Evolutionary conservation across 2,113 vertebrate species (phyloP), one percentile per base, ranked within the genome.

Genomic region (Bagarius yarrelli): DNA sequence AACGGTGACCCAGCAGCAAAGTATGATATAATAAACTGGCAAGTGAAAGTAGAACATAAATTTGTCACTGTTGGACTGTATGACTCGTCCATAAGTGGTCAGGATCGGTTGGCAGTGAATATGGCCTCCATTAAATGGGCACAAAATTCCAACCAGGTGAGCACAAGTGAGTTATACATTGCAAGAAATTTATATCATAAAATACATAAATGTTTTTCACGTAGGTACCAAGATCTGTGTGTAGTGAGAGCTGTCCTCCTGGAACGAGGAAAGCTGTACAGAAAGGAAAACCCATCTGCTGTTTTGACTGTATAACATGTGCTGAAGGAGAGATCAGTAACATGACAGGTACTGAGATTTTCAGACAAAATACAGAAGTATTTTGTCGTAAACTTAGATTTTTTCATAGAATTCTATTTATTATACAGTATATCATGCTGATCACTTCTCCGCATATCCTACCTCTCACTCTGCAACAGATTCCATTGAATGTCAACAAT

Each of bases 11-110:
- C 89, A 0, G 82, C 87, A 67, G 90, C 89, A 66, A 87, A 86
- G 73, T 93, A 94, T 82, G 92, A 93, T 36, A 56, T 93, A 15
- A 87, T 93, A 25, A 94, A 93, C 81, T 94, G 92, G 92, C 91
- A 93, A 44, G 85, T 88, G n/a, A 86, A 83, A 80, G 83, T 84
- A 4, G 82, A 90, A 23, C 86, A 90, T 69, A 19, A 84, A 71
- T 89, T 89, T 83, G 67, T 73, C 14, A 52, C 85, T 60, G 83
- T 89, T 61, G 88, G 88, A 15, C 12, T 81, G 34, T 88, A 88
- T 83, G 87, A 88, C 72, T 79, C 88, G 2, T 86, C 87, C 2
- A 59, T 82, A 27, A 55, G 36, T 21, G 32, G 44, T 66, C 75
- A 67, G 13, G 23, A 86, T 34, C 76, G 59, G 53, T 74, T 84